Conservation (phyloP, 2,888 invertebrate genomes). For the Campopleginae sp. region DNA sequence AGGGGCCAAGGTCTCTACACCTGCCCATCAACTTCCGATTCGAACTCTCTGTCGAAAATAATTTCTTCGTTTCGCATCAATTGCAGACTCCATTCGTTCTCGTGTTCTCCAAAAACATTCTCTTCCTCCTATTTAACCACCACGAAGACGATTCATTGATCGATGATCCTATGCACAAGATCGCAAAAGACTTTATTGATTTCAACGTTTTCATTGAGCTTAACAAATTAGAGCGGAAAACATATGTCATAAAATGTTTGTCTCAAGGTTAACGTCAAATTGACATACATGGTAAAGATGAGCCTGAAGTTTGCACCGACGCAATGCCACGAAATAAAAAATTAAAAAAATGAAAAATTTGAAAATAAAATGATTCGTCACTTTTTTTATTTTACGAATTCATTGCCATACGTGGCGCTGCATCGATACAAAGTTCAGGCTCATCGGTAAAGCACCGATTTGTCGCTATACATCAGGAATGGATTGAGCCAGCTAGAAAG, state of each 20-base stretch:
- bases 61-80: not conserved
- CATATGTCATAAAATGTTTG: not conserved
- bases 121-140: not conserved
- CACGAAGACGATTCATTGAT: not conserved
- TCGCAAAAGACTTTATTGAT: not conserved
- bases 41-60: not conserved
- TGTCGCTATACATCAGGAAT: not conserved
- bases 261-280: not conserved
- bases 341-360: too few species aligned
- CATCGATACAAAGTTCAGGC: too few species aligned
- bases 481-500: not conserved
- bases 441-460: conserved; percentile 7
- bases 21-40: not conserved
- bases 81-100: not conserved
- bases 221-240: not conserved
- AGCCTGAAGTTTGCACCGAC: too few species aligned
- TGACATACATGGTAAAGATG: not conserved
- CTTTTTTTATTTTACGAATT: too few species aligned
- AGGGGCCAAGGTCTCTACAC: not conserved
- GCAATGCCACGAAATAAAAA: too few species aligned
- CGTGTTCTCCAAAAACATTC: not conserved
- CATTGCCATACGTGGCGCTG: too few species aligned
- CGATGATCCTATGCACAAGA: not conserved
- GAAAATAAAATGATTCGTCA: too few species aligned
- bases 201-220: not conserved